Base-by-base conservation (phyloP, 2,113 vertebrate species). In the Solea senegalensis region DNA sequence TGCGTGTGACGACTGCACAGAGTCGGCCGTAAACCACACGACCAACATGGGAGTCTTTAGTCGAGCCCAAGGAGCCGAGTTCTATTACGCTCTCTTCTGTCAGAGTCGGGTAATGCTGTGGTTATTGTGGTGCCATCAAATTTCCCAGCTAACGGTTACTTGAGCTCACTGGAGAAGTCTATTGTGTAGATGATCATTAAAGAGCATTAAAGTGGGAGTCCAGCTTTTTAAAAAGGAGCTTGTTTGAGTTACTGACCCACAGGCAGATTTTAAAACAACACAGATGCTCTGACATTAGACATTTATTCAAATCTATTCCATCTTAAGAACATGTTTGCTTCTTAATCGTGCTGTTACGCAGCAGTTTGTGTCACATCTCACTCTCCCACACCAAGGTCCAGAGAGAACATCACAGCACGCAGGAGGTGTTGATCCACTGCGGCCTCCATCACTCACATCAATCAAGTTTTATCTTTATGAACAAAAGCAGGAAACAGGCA, bases 71-170 rank as follows among this genome's bases (percentile, higher is more conserved):
- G 27, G 62, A 85, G 71, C 54, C 16, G 44, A 67, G 56, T 64
- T 80, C 65, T 71, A 77, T 90, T 86, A 80, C 78, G 64, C 71
- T 87, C 65, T 71, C 61, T 69, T 83, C 63, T 66, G 41, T 73
- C 72, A 73, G 70, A 74, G 63, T 71, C 69, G 81, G 78, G 80
- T 75, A 86, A 86, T 73, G 61, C 48, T 82, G 85, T 65, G 84
- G 84, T 85, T 88, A 76, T 66, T 78, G 88, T 79, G 82, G 89
- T 84, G 1, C 54, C 71, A 79, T 83, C 79, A 62, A 7, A 74
- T 70, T 82, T 87, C 68, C 78, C 62, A 14, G 62, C 79, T 78
- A 85, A 89, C 78, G 68, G 81, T 79, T 76, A 73, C 67, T 69
- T 1, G 14, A 79, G 68, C 60, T 69, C 51, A 54, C 68, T 80